A percentile compares a stretch with the other conserved stretches of the same genome.
phyloP scores from a whole-genome alignment of 2,888 invertebrate species.

The Emesis furor region DNA sequence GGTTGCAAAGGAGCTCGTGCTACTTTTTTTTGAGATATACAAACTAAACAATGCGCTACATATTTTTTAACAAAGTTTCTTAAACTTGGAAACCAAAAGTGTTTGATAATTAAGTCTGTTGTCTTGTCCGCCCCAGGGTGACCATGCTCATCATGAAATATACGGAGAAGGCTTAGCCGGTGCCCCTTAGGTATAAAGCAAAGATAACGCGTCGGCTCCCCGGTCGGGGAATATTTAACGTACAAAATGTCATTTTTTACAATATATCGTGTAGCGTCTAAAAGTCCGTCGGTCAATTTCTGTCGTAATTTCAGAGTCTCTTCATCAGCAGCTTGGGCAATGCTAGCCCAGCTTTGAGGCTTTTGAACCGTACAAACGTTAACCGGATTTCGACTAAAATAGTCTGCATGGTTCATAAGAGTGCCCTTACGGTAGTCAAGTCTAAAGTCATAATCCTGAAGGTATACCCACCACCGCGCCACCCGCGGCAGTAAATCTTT shows the following conservation, averaged over 20 bases:
- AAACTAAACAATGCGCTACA: constrained; percentile 36
- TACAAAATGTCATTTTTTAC: constrained; percentile 61
- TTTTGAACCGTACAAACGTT: not conserved
- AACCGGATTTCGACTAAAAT: constrained; percentile 27
- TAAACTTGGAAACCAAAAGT: constrained; percentile 63
- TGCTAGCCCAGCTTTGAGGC: constrained; percentile 19
- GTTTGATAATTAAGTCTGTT: constrained; percentile 47
- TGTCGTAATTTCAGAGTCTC: constrained; percentile 37
- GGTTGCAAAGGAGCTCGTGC: too few relatives aligned
- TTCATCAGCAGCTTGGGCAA: constrained; percentile 42
- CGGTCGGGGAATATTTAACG: constrained; percentile 38
- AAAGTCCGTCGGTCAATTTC: constrained; percentile 39
- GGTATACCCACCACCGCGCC: constrained; percentile 23
- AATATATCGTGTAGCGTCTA: constrained; percentile 62
- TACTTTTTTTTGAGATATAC: constrained; percentile 27
- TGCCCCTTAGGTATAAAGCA: constrained; percentile 73
- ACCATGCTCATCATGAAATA: constrained; percentile 65
- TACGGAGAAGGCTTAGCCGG: constrained; percentile 67
- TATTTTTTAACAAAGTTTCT: constrained; percentile 26
- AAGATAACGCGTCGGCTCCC: constrained; percentile 54
- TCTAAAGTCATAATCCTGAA: constrained; percentile 32
- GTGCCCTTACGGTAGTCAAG: constrained; percentile 21
- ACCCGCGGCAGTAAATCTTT: constrained; percentile 45
- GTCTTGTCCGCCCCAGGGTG: constrained; percentile 39
- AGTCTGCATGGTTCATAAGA: not conserved